phyloP scores from a whole-genome alignment of 2,113 vertebrate species.

The Atlantisia rogersi region DNA sequence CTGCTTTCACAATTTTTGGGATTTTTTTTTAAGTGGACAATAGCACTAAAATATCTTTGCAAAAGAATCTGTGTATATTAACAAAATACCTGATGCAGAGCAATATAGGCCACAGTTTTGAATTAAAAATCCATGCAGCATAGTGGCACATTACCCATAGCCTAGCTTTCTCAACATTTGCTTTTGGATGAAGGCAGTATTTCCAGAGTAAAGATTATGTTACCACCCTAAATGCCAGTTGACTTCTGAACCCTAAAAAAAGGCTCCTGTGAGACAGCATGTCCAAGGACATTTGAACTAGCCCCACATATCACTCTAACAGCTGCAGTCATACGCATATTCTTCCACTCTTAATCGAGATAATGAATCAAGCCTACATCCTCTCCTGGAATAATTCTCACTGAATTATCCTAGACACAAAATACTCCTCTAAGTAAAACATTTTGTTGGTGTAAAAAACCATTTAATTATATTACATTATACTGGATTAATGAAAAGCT shows the following conservation, averaged over 20 bases:
- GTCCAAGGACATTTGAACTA: not conserved
- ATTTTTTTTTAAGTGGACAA: not conserved
- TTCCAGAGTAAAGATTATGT: not conserved
- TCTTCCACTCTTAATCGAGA: not conserved
- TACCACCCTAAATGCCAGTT: not conserved
- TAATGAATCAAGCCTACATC: not conserved
- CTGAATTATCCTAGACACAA: not conserved
- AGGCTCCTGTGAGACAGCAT: not conserved
- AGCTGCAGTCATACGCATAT: not conserved
- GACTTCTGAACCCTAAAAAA: not conserved
- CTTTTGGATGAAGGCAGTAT: not conserved
- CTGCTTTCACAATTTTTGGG: not conserved
- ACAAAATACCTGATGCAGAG: not conserved
- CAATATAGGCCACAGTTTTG: not conserved
- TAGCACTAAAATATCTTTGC: not conserved
- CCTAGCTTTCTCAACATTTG: not conserved
- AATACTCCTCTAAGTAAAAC: conserved; percentile 3
- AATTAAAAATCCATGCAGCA: not conserved
- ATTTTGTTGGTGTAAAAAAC: not conserved
- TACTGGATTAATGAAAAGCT: not conserved
- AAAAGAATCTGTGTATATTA: not conserved
- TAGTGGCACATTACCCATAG: not conserved
- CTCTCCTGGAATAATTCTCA: not conserved
- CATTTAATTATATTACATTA: not conserved
- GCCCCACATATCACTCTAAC: not conserved